A percentile compares a stretch with the other conserved stretches of the same genome.
Evolutionary conservation across 2,113 vertebrate genomes (phyloP).

Genomic region (Barbus barbus): DNA sequence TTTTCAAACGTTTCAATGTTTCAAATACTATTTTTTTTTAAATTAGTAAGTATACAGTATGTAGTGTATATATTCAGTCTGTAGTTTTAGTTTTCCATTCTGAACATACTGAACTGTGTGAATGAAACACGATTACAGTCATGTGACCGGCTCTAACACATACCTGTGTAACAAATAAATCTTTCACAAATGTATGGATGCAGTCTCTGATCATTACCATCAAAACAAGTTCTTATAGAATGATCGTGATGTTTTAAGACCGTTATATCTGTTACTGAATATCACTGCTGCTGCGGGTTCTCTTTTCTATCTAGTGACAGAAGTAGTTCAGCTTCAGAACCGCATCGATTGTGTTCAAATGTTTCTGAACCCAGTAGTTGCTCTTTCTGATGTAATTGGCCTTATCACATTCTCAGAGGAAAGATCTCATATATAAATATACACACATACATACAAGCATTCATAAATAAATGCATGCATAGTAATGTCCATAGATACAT

Average conservation of each 20-base stretch:
- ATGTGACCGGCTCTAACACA: not conserved
- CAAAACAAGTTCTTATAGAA: no score
- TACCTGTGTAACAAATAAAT: not conserved
- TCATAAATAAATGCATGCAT: no score
- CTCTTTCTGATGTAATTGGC: no score
- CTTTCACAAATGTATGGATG: not conserved
- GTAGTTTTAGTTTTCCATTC: not conserved
- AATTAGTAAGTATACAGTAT: no score
- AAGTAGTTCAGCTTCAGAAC: not conserved
- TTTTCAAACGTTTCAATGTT: no score
- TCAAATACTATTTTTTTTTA: no score
- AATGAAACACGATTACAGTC: not conserved
- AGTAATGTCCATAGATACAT: no score
- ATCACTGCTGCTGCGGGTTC: not conserved
- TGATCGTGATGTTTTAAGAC: no score
- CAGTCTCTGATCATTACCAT: no score
- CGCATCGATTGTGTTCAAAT: not conserved
- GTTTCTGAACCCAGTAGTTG: not conserved
- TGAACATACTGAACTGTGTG: not conserved
- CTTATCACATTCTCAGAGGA: no score
- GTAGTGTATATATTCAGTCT: not conserved
- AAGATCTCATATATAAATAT: no score
- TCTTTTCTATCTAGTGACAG: not conserved
- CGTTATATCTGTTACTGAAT: not conserved
- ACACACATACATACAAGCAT: no score